Conservation (phyloP, 2,888 invertebrate genomes). For the Eupithecia subfuscata region DNA sequence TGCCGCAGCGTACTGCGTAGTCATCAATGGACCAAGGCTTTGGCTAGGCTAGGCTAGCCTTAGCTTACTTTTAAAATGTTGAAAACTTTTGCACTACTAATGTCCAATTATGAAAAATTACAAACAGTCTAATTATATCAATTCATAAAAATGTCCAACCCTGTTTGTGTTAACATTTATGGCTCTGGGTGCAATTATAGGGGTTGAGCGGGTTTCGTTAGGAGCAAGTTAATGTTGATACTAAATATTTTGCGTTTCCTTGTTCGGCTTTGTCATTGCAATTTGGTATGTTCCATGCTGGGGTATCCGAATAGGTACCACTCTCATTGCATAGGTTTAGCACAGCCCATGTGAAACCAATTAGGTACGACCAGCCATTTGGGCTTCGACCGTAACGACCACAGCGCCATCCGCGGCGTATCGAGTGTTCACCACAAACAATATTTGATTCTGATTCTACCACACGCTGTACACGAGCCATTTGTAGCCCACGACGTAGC, state of each 20-base stretch:
- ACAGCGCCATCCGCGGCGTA: neutral
- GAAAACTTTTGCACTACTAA: no score
- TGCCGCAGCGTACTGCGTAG: no score
- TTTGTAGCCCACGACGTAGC: neutral
- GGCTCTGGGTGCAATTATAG: no score
- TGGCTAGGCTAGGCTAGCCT: no score
- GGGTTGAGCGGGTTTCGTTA: no score
- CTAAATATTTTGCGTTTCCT: neutral
- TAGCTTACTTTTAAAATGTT: no score
- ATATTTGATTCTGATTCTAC: conserved; percentile 17
- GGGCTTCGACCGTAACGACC: neutral
- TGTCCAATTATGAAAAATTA: no score
- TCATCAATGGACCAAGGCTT: no score
- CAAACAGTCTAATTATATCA: no score
- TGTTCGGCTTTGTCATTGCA: neutral
- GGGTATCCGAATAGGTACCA: neutral
- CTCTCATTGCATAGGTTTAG: neutral
- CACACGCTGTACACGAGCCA: neutral
- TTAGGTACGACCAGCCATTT: conserved; percentile 7
- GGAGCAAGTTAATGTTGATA: no score
- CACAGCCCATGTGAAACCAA: conserved; percentile 6
- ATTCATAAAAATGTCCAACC: no score
- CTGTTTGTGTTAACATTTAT: no score
- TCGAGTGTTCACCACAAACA: conserved; percentile 15
- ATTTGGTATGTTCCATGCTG: neutral